Base-by-base conservation (phyloP, 2,888 invertebrate genomes). In the Stegophylla sp. region DNA sequence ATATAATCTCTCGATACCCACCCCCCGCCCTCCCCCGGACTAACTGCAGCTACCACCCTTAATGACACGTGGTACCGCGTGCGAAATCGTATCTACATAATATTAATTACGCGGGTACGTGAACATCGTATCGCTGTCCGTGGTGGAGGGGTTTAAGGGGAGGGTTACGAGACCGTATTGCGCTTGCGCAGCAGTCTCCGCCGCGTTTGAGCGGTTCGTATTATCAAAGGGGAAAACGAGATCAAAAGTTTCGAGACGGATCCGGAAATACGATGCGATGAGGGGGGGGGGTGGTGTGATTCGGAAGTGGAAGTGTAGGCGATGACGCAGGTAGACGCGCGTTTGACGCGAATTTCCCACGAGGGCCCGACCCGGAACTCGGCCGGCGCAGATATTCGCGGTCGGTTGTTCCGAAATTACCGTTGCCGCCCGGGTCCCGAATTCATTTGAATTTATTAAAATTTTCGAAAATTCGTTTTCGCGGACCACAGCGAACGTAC, bases 221-320 rank as follows among this genome's bases (percentile, higher is more conserved):
- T n/a, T n/a, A n/a, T 10, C 56, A 56, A 20, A 56, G 56, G 43
- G 66, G 15, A 45, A 66, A 43, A 20, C n/a, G 41, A 66, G 66
- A 66, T 66, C 66, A 66, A 66, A 63, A 43, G 66, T 66, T 66
- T 66, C n/a, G 23, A n/a, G n/a, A 34, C 34, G 34, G 34, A 34
- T 34, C 34, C 34, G 7, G 63, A 12, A 43, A 43, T 61, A 13
- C 26, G 15, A 63, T 41, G 3, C 43, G 20, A n/a, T n/a, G n/a
- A 34, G 3, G 7, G 34, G 4, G 34, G 34, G 7, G 4, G 34
- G 34, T 34, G 34, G 34, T 34, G 34, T n/a, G n/a, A n/a, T 3
- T 34, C 34, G 34, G 7, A 34, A 7, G 34, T 34, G 34, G n/a
- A n/a, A n/a, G n/a, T n/a, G n/a, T n/a, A n/a, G n/a, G n/a, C n/a